Evolutionary conservation across 2,888 invertebrate genomes (phyloP), one percentile per base, ranked within the genome.

Genomic region (Mellilla xanthometata): DNA sequence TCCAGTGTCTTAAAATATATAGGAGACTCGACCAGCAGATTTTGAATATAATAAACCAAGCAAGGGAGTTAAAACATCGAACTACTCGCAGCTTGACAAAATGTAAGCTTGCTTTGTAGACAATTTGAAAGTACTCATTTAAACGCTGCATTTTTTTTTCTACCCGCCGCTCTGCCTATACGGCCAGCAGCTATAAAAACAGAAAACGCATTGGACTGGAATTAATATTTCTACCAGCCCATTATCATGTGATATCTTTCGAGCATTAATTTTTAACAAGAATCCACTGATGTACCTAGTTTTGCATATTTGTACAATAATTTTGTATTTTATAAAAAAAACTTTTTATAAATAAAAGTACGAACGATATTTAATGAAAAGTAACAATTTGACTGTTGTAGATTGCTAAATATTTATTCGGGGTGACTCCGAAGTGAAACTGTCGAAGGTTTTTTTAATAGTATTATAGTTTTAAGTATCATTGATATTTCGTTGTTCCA

Each of bases 281-380:
- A 52, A 63, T 60, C 60, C 65, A 69, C 65, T 71, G 73, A 69
- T 78, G 76, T 79, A 77, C 72, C 71, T 77, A 78, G 65, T 73
- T 70, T 74, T 74, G 62, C 74, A 73, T 68, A 65, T 74, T 69
- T 81, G 79, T 83, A 84, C 73, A 75, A 79, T 82, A 75, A 12
- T 65, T 65, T 72, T 72, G 65, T 64, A 72, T 73, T 59, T 61
- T 60, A 65, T 63, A 65, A 65, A 53, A 28, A 39, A 41, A 54
- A 49, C 58, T 67, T 68, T 64, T 74, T 76, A 74, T 70, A 62
- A 65, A 63, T 60, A 56, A 64, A 68, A 64, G 59, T 34, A 48
- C 47, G 41, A 48, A 34, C 36, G 41, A 23, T 35, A 46, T 15
- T 33, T 32, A 42, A n/a, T n/a, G n/a, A n/a, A n/a, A 36, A 41